Evolutionary conservation across 2,888 invertebrate species (phyloP).

Genomic region (Phengaris arion): DNA sequence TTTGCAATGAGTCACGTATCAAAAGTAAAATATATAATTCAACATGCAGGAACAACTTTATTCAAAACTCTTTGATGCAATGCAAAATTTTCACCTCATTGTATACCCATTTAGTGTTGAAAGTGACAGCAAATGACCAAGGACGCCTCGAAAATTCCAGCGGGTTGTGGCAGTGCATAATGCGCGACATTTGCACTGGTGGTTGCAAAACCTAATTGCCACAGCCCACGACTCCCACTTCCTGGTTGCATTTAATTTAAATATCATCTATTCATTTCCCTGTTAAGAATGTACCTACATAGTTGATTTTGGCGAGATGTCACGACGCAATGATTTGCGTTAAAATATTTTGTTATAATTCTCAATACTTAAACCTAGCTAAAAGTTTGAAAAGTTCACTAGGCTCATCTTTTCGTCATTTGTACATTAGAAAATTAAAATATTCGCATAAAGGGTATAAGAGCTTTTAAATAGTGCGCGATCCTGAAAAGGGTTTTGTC

Average conservation of each 20-base stretch:
- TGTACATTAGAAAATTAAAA: too few species aligned
- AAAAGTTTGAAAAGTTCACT: too few species aligned
- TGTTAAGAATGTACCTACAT: background rate
- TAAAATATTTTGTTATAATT: too few species aligned
- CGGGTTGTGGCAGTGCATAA: conserved; percentile 39
- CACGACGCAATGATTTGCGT: too few species aligned
- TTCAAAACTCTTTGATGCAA: background rate
- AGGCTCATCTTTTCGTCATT: too few species aligned
- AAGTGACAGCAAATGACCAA: conserved; percentile 43
- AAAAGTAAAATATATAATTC: background rate
- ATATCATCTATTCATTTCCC: background rate
- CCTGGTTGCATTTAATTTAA: conserved; percentile 23
- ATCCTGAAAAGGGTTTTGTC: too few species aligned
- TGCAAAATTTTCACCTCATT: conserved; percentile 1
- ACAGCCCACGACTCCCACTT: conserved; percentile 19
- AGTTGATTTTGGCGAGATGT: too few species aligned
- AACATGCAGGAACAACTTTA: background rate
- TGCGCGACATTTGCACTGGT: conserved; percentile 33
- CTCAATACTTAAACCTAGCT: too few species aligned
- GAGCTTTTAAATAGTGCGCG: too few species aligned
- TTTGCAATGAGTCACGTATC: background rate
- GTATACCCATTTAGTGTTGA: conserved; percentile 37
- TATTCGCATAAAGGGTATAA: too few species aligned
- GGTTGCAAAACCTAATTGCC: conserved; percentile 40
- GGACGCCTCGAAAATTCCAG: conserved; percentile 43